A percentile compares a stretch with the other conserved stretches of the same genome.
phyloP scores from a whole-genome alignment of 1,140 invertebrate species.

The Aphaenogaster rudis region DNA sequence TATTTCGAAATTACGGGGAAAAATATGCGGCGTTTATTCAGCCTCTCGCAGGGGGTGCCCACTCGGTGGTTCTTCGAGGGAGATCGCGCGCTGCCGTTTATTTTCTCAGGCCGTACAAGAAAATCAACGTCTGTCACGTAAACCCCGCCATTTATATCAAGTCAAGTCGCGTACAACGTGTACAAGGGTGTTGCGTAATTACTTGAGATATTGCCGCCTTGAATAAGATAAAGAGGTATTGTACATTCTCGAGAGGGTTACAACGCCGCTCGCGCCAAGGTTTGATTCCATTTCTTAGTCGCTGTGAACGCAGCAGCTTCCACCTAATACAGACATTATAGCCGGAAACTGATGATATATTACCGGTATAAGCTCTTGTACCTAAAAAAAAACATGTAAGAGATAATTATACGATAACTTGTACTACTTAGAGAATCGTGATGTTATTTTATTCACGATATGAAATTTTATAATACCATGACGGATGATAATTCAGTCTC shows the following conservation, averaged over 20 bases:
- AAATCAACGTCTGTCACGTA: slow-evolving; percentile 58
- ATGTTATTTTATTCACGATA: background rate
- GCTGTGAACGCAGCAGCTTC: background rate
- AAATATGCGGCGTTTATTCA: slow-evolving; percentile 52
- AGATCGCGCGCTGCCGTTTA: slow-evolving; percentile 19
- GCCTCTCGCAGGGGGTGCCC: background rate
- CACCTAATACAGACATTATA: background rate
- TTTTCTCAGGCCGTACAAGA: slow-evolving; percentile 39
- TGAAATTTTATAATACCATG: background rate
- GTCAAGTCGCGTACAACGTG: slow-evolving; percentile 17
- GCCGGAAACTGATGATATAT: background rate
- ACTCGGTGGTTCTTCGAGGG: background rate
- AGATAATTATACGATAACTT: background rate
- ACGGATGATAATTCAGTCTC: background rate
- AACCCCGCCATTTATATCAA: slow-evolving; percentile 46
- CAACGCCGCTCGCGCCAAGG: background rate
- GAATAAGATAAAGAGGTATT: slow-evolving; percentile 47
- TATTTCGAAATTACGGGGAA: slow-evolving; percentile 49
- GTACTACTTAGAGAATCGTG: background rate
- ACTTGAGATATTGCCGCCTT: slow-evolving; percentile 43
- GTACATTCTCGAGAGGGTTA: background rate
- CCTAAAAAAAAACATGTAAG: background rate
- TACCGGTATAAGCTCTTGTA: background rate
- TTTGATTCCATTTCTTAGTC: slow-evolving; percentile 32
- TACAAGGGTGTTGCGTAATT: slow-evolving; percentile 52